Conservation (phyloP, 2,888 invertebrate genomes). For the Papilio elwesi region DNA sequence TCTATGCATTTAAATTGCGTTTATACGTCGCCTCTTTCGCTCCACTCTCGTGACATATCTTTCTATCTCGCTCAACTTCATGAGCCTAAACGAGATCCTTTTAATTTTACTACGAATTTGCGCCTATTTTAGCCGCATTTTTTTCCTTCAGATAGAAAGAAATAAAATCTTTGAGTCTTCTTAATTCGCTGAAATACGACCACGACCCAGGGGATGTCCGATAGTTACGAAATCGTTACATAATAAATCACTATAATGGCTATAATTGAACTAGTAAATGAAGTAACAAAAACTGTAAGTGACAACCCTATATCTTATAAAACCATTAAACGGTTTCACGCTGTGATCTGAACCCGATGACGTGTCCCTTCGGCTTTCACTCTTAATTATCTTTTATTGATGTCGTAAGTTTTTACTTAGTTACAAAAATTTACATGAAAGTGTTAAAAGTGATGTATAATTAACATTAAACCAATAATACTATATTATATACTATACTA, state of each 20-base stretch:
- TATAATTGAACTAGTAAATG: background rate
- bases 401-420: conserved; percentile 11
- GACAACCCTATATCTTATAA: conserved; percentile 22
- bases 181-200: background rate
- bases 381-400: conserved; percentile 24
- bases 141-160: background rate
- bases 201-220: background rate
- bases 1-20: too few species aligned
- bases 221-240: background rate
- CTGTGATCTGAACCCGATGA: conserved; percentile 34
- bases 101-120: too few species aligned
- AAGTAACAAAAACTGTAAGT: background rate
- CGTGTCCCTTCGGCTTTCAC: conserved; percentile 15
- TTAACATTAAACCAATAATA: conserved; percentile 5
- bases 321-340: conserved; percentile 9
- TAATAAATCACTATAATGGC: background rate
- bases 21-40: too few species aligned
- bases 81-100: too few species aligned
- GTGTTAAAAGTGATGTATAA: conserved; percentile 13
- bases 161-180: too few species aligned
- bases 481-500: background rate
- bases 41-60: too few species aligned
- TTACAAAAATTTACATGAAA: conserved; percentile 26
- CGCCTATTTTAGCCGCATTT: too few species aligned
- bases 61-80: too few species aligned